Conservation (phyloP, 2,797 vertebrate species). For the Percopsis omiscomaycus region DNA sequence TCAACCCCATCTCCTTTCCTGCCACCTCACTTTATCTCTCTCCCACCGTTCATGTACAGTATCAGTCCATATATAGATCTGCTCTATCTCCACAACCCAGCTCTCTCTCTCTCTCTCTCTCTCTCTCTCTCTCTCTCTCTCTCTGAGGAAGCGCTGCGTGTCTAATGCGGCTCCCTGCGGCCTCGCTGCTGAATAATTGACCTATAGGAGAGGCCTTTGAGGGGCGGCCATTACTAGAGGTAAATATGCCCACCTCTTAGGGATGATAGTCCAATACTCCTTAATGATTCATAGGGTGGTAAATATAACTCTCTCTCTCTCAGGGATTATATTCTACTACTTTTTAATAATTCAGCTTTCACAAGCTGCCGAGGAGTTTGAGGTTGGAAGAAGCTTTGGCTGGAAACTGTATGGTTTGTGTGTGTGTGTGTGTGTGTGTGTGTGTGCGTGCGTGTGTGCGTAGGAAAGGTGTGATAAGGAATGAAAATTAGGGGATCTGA, state of each 20-base stretch:
- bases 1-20: constrained; percentile 27
- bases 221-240: constrained; percentile 72
- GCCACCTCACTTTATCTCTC: neutral
- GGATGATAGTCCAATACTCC: constrained; percentile 76
- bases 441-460: constrained; percentile 12
- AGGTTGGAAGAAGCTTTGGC: constrained; percentile 31
- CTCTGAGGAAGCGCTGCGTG: constrained; percentile 42
- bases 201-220: constrained; percentile 60
- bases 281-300: constrained; percentile 79
- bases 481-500: no score
- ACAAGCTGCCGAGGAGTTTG: constrained; percentile 51
- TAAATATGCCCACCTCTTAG: constrained; percentile 80
- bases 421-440: constrained; percentile 11
- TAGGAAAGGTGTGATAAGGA: neutral
- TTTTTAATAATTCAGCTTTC: constrained; percentile 76
- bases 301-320: constrained; percentile 75
- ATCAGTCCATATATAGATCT: constrained; percentile 64
- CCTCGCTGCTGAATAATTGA: constrained; percentile 78
- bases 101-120: neutral
- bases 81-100: constrained; percentile 36
- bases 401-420: constrained; percentile 33
- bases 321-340: constrained; percentile 69
- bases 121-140: constrained; percentile 13
- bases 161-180: constrained; percentile 46
- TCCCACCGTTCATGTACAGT: constrained; percentile 36